Evolutionary conservation across 2,888 invertebrate species (phyloP).

Genomic region (Amaurobius ferox): DNA sequence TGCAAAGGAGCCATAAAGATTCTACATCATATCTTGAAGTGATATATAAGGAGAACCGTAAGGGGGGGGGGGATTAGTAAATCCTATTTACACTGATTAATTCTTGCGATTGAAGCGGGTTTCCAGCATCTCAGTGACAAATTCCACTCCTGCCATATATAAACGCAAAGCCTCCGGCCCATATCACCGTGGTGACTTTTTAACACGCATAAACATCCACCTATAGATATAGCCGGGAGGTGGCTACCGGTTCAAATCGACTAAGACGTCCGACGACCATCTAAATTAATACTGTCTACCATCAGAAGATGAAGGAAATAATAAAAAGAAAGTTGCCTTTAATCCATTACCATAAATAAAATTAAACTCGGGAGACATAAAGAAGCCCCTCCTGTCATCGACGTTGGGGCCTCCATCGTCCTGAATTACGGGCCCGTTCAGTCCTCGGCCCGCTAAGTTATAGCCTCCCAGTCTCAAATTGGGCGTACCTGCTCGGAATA

Average conservation of each 20-base stretch:
- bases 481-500: slow-evolving; percentile 24
- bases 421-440: slow-evolving; percentile 21
- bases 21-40: no score
- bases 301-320: no score
- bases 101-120: neutral
- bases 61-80: neutral
- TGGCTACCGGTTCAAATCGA: neutral
- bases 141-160: no score
- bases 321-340: neutral
- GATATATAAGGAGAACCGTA: no score
- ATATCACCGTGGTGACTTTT: neutral
- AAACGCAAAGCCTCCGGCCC: neutral
- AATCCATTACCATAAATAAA: slow-evolving; percentile 17
- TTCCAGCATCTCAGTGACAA: neutral
- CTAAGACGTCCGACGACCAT: neutral
- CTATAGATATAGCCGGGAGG: neutral
- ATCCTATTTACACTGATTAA: neutral
- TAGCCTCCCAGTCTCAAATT: slow-evolving; percentile 27
- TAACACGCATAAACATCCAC: neutral
- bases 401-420: slow-evolving; percentile 11
- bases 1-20: no score
- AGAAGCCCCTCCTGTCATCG: slow-evolving; percentile 20
- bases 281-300: neutral
- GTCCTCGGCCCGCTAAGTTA: slow-evolving; percentile 40
- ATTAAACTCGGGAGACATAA: slow-evolving; percentile 17